phyloP scores from a whole-genome alignment of 2,113 vertebrate genomes.

The Todiramphus chloris region DNA sequence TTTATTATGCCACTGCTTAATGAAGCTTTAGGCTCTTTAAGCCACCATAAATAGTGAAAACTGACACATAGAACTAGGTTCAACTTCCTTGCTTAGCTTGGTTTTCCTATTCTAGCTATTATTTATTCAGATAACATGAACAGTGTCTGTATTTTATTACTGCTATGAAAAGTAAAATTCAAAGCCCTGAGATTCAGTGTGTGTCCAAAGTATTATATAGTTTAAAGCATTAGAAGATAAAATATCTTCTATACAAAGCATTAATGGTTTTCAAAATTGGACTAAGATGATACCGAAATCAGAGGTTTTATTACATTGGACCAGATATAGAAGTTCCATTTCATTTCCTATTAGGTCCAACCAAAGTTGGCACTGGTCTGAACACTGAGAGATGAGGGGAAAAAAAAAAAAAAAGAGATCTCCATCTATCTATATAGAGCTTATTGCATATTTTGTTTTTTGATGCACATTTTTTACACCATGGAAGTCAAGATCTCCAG shows the following conservation, averaged over 20 bases:
- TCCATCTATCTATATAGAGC: background rate
- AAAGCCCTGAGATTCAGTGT: background rate
- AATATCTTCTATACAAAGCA: background rate
- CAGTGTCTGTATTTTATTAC: background rate
- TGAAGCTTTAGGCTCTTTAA: background rate
- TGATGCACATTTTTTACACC: background rate
- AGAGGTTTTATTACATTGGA: background rate
- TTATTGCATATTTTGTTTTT: background rate
- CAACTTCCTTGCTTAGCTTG: background rate
- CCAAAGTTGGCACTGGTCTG: background rate
- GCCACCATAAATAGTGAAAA: background rate
- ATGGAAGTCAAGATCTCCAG: background rate
- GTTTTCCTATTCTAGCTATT: background rate
- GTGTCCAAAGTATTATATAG: background rate
- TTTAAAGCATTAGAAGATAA: background rate
- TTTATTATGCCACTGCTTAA: background rate
- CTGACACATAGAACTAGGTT: background rate
- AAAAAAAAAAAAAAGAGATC: background rate
- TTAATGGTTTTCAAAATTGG: background rate
- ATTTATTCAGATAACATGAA: background rate
- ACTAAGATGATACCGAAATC: background rate
- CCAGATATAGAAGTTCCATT: background rate
- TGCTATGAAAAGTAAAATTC: background rate
- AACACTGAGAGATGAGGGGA: background rate
- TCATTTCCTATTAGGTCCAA: background rate